Percentiles rank a stretch among this genome's conserved stretches.
phyloP scores from a whole-genome alignment of 2,888 invertebrate species.

The Hanleya hanleyi region DNA sequence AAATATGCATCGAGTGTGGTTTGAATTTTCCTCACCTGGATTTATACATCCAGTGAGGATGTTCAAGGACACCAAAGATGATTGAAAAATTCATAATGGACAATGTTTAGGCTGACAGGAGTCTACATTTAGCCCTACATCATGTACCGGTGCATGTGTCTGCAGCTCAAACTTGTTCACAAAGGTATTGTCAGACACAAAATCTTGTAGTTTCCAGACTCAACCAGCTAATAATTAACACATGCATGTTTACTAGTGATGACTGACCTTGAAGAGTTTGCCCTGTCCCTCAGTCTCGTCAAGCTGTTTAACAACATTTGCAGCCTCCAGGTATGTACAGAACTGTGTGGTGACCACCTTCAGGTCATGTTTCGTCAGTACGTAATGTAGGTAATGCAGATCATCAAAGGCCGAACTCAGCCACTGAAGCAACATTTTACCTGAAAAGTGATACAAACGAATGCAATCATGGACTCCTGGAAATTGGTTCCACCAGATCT shows the following conservation, averaged over 20 bases:
- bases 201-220: neutral
- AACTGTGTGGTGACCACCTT: constrained; percentile 84
- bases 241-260: neutral
- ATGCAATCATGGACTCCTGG: too few species aligned
- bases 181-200: too few species aligned
- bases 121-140: too few species aligned
- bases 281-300: constrained; percentile 19
- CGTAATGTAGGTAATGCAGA: constrained; percentile 79
- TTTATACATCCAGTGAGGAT: too few species aligned
- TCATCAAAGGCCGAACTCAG: constrained; percentile 85
- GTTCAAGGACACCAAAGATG: too few species aligned
- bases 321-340: constrained; percentile 89
- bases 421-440: constrained; percentile 95
- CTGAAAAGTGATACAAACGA: too few species aligned
- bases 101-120: too few species aligned
- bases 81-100: too few species aligned
- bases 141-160: too few species aligned
- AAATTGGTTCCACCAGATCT: too few species aligned
- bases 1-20: too few species aligned
- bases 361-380: constrained; percentile 82
- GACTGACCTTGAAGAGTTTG: constrained; percentile 79
- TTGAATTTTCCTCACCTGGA: too few species aligned
- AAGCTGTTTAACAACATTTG: constrained; percentile 81
- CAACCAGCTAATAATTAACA: neutral
- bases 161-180: constrained; percentile 5